Conservation (phyloP, 2,113 vertebrate species). For the Perccottus glenii region DNA sequence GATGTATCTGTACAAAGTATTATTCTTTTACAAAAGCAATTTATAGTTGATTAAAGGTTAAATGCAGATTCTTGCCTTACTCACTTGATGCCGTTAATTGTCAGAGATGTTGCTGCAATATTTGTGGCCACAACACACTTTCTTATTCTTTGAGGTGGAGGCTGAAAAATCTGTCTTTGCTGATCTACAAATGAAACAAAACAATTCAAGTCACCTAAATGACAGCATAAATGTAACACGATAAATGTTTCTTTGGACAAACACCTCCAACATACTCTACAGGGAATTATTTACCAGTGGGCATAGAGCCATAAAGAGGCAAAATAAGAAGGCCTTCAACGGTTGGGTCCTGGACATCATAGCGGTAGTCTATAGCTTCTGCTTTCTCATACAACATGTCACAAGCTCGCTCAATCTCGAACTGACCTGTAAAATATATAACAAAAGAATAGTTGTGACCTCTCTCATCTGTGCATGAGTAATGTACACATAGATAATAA, state of each 20-base stretch:
- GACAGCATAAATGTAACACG: background rate
- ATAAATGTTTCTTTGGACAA: too few species aligned
- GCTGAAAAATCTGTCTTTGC: slow-evolving; percentile 93
- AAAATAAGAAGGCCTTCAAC: slow-evolving; percentile 94
- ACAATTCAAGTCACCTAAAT: background rate
- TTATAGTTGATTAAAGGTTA: background rate
- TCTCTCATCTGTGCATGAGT: background rate
- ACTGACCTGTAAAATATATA: slow-evolving; percentile 81
- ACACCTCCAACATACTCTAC: too few species aligned
- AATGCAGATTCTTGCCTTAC: slow-evolving; percentile 8
- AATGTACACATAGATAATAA: background rate
- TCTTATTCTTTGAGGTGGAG: slow-evolving; percentile 87
- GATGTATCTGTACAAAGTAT: slow-evolving; percentile 83
- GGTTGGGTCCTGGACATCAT: slow-evolving; percentile 86
- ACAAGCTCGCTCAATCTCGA: slow-evolving; percentile 93
- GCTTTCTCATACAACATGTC: slow-evolving; percentile 91
- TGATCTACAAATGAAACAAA: slow-evolving; percentile 82
- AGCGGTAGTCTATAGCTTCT: slow-evolving; percentile 89
- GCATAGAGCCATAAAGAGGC: slow-evolving; percentile 94
- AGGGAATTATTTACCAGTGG: slow-evolving; percentile 84
- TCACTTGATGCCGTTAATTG: slow-evolving; percentile 93
- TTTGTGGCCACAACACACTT: slow-evolving; percentile 97
- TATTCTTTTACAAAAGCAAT: background rate
- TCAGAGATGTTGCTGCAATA: slow-evolving; percentile 96
- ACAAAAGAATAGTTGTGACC: background rate